Conservation (phyloP, 2,888 invertebrate genomes). For the Cabera pusaria region DNA sequence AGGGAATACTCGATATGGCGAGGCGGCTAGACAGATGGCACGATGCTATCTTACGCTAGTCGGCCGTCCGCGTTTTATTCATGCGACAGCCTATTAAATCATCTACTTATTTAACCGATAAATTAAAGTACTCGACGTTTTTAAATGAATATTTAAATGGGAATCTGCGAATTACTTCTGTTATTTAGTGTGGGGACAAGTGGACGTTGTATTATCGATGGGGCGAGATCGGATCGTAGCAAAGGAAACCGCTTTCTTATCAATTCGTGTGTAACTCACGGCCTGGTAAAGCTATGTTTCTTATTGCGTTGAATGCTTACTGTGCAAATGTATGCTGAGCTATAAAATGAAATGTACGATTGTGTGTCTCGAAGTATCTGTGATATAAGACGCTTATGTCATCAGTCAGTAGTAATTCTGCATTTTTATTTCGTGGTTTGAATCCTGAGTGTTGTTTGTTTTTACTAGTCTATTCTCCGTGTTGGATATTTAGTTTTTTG, state of each 20-base stretch:
- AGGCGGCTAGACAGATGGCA: constrained; percentile 57
- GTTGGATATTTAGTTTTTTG: no score
- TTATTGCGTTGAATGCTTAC: no score
- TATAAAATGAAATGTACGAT: no score
- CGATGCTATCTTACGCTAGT: constrained; percentile 56
- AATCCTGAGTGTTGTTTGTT: no score
- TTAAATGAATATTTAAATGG: constrained; percentile 17
- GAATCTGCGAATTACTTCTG: constrained; percentile 29
- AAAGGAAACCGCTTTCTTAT: constrained; percentile 74
- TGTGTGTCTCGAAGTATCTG: no score
- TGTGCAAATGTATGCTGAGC: no score
- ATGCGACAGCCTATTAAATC: constrained; percentile 41
- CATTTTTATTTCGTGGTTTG: no score
- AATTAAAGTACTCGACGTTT: constrained; percentile 17
- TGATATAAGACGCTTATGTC: no score
- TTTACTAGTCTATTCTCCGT: no score
- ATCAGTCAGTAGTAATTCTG: no score
- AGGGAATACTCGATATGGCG: constrained; percentile 63
- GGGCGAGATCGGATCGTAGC: constrained; percentile 61
- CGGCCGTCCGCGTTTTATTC: constrained; percentile 53
- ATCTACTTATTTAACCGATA: constrained; percentile 37
- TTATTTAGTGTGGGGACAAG: constrained; percentile 36
- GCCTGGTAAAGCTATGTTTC: constrained; percentile 46
- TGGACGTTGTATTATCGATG: constrained; percentile 33
- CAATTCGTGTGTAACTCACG: constrained; percentile 61